phyloP scores from a whole-genome alignment of 2,113 vertebrate species.

The Electrona antarctica region DNA sequence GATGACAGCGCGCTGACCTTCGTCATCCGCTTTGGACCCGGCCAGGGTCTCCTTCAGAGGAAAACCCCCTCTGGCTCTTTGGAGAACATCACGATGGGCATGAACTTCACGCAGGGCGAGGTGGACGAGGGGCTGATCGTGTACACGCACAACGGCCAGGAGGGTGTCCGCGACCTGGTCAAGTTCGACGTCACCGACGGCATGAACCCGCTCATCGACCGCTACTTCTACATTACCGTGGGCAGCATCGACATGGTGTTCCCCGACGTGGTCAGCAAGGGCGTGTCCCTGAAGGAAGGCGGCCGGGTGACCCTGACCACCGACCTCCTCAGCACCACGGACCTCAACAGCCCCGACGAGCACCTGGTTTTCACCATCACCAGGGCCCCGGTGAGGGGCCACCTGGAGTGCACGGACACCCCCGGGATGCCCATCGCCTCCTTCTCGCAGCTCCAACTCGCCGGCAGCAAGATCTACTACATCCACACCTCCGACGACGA shows the following conservation, averaged over 20 bases:
- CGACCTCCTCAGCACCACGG: constrained; percentile 91
- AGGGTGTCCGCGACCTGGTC: constrained; percentile 88
- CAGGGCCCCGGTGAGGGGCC: constrained; percentile 87
- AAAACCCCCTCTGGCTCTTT: constrained; percentile 68
- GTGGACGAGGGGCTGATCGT: constrained; percentile 83
- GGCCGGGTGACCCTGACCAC: constrained; percentile 91
- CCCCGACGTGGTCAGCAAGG: constrained; percentile 93
- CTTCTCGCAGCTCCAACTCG: constrained; percentile 91
- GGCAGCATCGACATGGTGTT: constrained; percentile 89
- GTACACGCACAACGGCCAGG: constrained; percentile 87
- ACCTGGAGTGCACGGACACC: constrained; percentile 90
- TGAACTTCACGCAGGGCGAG: constrained; percentile 96
- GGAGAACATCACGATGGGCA: constrained; percentile 88
- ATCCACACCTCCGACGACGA: constrained; percentile 94
- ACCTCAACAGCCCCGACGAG: constrained; percentile 95
- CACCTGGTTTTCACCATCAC: constrained; percentile 91
- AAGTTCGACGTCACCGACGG: constrained; percentile 96
- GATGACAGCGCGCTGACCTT: constrained; percentile 87
- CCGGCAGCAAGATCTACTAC: constrained; percentile 94
- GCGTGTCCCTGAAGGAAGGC: constrained; percentile 93
- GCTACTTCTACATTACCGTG: constrained; percentile 92
- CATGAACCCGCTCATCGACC: constrained; percentile 90
- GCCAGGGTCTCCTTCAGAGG: constrained; percentile 86
- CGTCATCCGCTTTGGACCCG: constrained; percentile 84
- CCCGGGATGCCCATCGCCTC: constrained; percentile 85